Base-by-base conservation (phyloP, 2,888 invertebrate genomes). In the Trichogramma dendrolimi region DNA sequence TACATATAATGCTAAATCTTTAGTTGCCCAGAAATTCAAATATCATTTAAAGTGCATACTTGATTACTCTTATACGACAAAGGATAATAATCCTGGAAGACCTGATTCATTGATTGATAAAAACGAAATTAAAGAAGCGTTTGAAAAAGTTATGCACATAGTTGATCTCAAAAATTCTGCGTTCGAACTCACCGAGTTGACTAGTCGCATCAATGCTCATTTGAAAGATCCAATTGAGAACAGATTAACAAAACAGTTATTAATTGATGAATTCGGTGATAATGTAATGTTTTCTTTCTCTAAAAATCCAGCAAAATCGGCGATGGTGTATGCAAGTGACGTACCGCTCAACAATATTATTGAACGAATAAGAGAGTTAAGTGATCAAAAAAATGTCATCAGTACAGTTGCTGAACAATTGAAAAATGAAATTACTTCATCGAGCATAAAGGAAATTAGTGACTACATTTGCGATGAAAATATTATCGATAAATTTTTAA, bases 401-500 rank as follows among this genome's bases (percentile, higher is more conserved):
- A 14, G 14, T 14, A 14, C 1, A 1, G 10, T 14, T 4, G 1
- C 5, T 47, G 10, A 47, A 47, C 10, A 6, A 11, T 47, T 47
- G 14, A 47, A 10, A 1, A 47, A 14, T 11, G 47, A 47, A n/a
- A 47, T 47, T 3, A 5, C 2, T 5, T 11, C 47, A 10, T 47
- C n/a, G 1, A 14, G 14, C 10, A 47, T 5, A 11, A 47, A 11
- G 10, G 4, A 47, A 10, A 47, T 47, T 5, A 1, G n/a, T 60
- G 54, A 55, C 42, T 65, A 60, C 57, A 61, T 68, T 64, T 60
- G 67, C 67, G 65, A 68, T 59, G 69, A 69, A 67, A 66, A n/a
- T 60, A 61, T 69, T 49, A 49, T 69, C 49, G 39, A 69, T 60
- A 63, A 61, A 61, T 55, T 61, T 27, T 59, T 66, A 42, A 44